These are phyloP conservation scores for Sesamia nonagrioides DNA, from an alignment of 1,140 invertebrate species.

Conservation along the genomic window DNA sequence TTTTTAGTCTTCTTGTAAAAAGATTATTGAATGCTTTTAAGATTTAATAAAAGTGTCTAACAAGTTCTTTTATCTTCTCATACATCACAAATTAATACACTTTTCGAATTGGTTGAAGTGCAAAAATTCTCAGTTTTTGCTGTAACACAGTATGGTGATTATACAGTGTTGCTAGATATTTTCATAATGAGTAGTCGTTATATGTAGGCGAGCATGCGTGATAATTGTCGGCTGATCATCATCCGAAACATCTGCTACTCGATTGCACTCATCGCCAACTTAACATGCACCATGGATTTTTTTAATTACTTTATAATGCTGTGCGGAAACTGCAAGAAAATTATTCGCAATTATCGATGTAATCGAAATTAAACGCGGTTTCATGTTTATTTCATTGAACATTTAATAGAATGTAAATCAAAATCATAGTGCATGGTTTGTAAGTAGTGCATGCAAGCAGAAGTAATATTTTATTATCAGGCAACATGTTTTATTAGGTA, in stretches of 20 bases:
- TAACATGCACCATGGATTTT: conserved; percentile 43
- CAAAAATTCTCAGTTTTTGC: conserved; percentile 30
- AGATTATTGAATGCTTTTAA: background rate
- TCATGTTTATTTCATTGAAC: conserved; percentile 39
- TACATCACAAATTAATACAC: conserved; percentile 2
- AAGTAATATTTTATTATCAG: background rate
- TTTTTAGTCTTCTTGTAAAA: too few relatives aligned
- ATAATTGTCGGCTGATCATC: conserved; percentile 63
- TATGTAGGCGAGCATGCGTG: conserved; percentile 62
- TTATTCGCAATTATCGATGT: conserved; percentile 48
- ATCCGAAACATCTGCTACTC: conserved; percentile 52
- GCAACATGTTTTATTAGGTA: background rate
- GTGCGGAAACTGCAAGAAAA: conserved; percentile 48
- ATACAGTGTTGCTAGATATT: conserved; percentile 50
- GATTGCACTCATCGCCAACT: conserved; percentile 50
- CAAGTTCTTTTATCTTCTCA: conserved; percentile 5
- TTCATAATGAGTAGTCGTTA: conserved; percentile 57
- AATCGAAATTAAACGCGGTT: conserved; percentile 38
- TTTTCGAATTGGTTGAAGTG: conserved; percentile 9
- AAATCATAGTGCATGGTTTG: conserved; percentile 29
- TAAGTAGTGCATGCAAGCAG: background rate
- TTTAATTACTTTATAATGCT: conserved; percentile 52
- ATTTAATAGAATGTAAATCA: conserved; percentile 54
- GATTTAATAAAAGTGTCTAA: background rate
- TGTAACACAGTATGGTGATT: conserved; percentile 34